Base-by-base conservation (phyloP, 92 coral and sea anemone genomes). In the Isaurus tuberculatus region DNA sequence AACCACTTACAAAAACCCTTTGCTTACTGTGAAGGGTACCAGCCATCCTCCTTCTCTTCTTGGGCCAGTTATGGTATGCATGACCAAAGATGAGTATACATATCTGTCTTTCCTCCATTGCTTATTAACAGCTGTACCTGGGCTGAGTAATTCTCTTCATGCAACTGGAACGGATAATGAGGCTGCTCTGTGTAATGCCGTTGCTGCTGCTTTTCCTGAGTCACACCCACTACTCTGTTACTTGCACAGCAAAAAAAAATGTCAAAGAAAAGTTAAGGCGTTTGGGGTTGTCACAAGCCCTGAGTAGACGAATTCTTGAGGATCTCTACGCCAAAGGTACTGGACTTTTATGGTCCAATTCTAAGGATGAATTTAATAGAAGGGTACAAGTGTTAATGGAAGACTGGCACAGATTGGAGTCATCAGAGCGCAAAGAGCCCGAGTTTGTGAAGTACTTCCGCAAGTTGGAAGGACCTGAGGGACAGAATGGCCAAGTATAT, bases 31-130 rank as follows among this genome's bases (percentile, higher is more conserved):
- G 14, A 63, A 79, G 73, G 82, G 42, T 28, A 53, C 84, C 30
- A 25, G 23, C 23, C 33, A 36, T 25, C 42, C 72, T 55, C 95
- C 91, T 8, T 55, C 81, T 9, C 81, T 89, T 43, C 71, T 86
- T 9, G 85, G 91, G 43, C 91, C 88, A 34, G 75, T 88, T 19
- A 88, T 75, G 91, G 73, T 85, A 29, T 89, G 92, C 80, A 85
- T 89, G 86, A 89, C 88, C 4, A 87, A 61, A 36, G 90, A 90
- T 5, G 78, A 89, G 60, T 57, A 68, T 8, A 85, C 87, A 0
- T 86, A 89, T 68, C 72, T 86, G 72, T 75, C 26, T 16, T 53
- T 53, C 61, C 61, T 53, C 65, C 90, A 87, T 25, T 73, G 83
- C 51, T 31, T 87, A 37, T 64, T 86, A 37, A 30, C 83, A 61